Percentiles rank a stretch among this genome's conserved stretches.
phyloP scores from a whole-genome alignment of 2,113 vertebrate species.

The Progne subis region DNA sequence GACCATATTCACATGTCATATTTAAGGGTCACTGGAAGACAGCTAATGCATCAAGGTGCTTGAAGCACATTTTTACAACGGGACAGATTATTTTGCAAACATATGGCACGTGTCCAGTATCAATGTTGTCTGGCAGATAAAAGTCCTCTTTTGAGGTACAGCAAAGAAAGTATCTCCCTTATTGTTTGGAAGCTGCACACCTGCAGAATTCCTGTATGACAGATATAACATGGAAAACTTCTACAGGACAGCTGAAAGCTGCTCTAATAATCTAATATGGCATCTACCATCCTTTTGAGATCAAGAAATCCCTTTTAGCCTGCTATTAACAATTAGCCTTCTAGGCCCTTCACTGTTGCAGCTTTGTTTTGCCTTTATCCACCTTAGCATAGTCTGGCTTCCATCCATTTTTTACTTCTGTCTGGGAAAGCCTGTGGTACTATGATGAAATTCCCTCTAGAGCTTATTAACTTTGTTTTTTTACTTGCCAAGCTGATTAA shows the following conservation, averaged over 20 bases:
- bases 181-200: not conserved
- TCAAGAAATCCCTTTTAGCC: not conserved
- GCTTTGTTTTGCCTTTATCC: not conserved
- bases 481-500: not conserved
- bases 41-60: not conserved
- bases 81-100: not conserved
- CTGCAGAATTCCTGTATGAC: not conserved
- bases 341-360: not conserved
- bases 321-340: not conserved
- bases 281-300: not conserved
- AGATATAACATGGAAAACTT: not conserved
- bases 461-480: not conserved
- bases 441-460: not conserved
- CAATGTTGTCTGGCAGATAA: not conserved
- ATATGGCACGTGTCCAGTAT: not conserved
- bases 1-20: not conserved
- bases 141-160: not conserved
- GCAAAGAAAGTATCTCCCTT: not conserved
- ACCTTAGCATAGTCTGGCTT: not conserved
- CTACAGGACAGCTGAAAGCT: not conserved
- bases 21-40: constrained; percentile 35
- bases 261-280: not conserved
- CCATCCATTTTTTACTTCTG: not conserved
- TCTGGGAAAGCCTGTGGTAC: not conserved
- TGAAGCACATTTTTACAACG: not conserved